Evolutionary conservation across 2,113 vertebrate species (phyloP).

Genomic region (Trogon surrucura): DNA sequence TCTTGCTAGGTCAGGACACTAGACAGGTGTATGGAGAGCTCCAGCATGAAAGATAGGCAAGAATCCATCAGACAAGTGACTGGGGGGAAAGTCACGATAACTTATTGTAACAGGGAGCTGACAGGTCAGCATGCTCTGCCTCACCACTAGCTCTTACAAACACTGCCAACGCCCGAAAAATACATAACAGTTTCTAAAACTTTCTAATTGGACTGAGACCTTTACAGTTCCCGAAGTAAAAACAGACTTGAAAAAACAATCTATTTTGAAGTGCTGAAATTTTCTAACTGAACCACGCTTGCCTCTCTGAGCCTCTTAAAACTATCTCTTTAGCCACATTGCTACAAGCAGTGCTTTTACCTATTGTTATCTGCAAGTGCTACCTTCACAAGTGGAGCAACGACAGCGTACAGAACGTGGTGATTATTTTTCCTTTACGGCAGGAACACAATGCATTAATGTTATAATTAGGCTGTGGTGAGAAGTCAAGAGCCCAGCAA

Average conservation of each 20-base stretch:
- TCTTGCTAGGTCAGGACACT: not conserved
- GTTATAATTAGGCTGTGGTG: not conserved
- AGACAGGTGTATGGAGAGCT: not conserved
- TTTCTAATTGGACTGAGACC: not conserved
- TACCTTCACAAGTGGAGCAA: not conserved
- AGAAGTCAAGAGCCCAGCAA: not conserved
- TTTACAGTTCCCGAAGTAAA: not conserved
- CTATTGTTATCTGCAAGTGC: not conserved
- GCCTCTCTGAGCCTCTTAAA: not conserved
- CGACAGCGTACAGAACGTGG: not conserved
- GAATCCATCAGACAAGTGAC: not conserved
- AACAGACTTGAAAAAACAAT: not conserved
- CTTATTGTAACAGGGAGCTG: rapidly evolving
- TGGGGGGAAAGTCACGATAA: too few species aligned
- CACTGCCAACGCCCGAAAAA: not conserved
- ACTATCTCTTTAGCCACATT: not conserved
- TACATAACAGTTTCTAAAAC: not conserved
- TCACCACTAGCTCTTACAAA: not conserved
- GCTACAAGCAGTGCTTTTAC: not conserved
- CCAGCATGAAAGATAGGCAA: not conserved
- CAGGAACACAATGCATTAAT: not conserved
- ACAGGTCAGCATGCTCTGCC: not conserved
- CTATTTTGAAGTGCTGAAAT: not conserved
- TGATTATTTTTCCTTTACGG: not conserved
- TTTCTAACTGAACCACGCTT: not conserved